These are phyloP conservation scores for Rutilus rutilus DNA, from an alignment of 2,113 vertebrate species.

Conservation along the genomic window DNA sequence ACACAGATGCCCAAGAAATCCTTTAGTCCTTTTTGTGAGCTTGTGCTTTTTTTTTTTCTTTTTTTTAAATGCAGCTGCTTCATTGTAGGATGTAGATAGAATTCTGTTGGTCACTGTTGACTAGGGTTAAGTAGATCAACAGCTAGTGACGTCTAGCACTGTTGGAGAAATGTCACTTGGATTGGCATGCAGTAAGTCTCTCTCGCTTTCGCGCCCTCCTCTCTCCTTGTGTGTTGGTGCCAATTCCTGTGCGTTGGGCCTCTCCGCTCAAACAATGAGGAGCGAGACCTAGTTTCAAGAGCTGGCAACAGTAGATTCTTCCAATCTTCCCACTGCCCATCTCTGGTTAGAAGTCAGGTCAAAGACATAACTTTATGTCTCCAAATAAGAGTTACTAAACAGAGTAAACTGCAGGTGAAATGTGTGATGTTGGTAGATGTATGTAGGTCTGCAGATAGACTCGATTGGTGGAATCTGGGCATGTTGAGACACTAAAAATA, in stretches of 20 bases:
- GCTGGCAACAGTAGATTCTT: constrained; percentile 54
- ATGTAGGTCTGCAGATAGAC: background rate
- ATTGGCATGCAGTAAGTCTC: constrained; percentile 38
- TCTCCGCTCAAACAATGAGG: constrained; percentile 82
- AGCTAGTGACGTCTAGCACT: constrained; percentile 1
- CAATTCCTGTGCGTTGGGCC: constrained; percentile 77
- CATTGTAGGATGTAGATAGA: background rate
- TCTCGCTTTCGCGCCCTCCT: background rate
- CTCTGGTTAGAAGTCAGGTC: constrained; percentile 34
- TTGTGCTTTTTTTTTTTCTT: background rate
- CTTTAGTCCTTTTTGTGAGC: background rate
- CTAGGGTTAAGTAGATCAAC: background rate
- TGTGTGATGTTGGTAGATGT: background rate
- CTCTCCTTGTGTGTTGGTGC: constrained; percentile 56
- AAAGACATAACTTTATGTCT: background rate
- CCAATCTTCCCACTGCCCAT: background rate
- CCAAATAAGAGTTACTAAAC: background rate
- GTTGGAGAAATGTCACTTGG: constrained; percentile 22
- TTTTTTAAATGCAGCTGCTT: background rate
- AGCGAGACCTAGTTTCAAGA: constrained; percentile 79
- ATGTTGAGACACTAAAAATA: constrained; percentile 65
- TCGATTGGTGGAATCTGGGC: constrained; percentile 51
- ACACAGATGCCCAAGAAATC: background rate
- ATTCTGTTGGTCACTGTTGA: constrained; percentile 36
- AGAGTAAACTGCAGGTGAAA: background rate